These are phyloP conservation scores for Drosophila percnosoma DNA, from an alignment of 2,888 invertebrate species.

Conservation along the genomic window DNA sequence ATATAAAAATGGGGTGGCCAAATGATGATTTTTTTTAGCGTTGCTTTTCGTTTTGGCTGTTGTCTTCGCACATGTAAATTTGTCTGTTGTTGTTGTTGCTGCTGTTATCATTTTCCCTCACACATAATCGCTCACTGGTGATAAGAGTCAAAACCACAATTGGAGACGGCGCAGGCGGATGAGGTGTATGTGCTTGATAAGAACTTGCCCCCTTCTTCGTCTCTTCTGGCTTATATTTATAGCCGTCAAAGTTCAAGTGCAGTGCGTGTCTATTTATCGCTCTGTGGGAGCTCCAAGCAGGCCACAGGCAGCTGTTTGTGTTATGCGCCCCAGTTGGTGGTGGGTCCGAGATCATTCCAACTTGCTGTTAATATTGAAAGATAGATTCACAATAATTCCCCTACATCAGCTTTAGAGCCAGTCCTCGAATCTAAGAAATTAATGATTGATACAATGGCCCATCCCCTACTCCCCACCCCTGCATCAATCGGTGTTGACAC, in stretches of 20 bases:
- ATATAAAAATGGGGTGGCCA: constrained; percentile 33
- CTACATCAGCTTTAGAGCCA: not conserved
- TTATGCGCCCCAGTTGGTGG: constrained; percentile 44
- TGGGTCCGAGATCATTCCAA: constrained; percentile 2
- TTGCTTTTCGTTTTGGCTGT: constrained; percentile 8
- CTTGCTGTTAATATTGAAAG: not conserved
- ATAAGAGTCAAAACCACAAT: constrained; percentile 29
- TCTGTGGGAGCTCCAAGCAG: constrained; percentile 51
- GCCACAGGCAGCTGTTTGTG: constrained; percentile 25
- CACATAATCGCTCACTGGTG: constrained; percentile 22
- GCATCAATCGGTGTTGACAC: not conserved
- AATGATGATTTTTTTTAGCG: constrained; percentile 8
- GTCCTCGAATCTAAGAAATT: not conserved
- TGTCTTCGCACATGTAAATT: constrained; percentile 37
- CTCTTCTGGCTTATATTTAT: constrained; percentile 37
- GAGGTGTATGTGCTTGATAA: constrained; percentile 34
- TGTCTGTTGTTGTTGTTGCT: constrained; percentile 11
- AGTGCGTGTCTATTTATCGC: constrained; percentile 44
- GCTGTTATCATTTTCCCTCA: constrained; percentile 49
- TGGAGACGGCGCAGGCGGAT: constrained; percentile 9
- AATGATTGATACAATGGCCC: not conserved
- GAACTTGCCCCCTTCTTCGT: not conserved
- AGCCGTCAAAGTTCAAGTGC: constrained; percentile 56
- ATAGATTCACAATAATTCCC: not conserved
- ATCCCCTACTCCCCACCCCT: not conserved